phyloP scores from a whole-genome alignment of 2,797 vertebrate genomes.

The Onychomys leucogaster region DNA sequence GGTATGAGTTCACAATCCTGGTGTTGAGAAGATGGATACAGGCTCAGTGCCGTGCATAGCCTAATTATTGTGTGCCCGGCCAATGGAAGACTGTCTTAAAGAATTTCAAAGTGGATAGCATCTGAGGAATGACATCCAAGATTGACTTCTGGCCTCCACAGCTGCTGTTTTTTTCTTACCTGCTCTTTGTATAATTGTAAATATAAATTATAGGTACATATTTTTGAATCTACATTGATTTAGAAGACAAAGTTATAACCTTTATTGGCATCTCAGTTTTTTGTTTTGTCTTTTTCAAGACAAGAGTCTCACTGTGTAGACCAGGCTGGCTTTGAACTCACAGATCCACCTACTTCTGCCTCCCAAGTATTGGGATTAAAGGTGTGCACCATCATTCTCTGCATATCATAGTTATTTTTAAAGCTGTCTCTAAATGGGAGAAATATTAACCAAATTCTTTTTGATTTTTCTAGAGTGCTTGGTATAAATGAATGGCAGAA shows the following conservation, averaged over 20 bases:
- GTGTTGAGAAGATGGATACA: no score
- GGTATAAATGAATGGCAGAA: constrained; percentile 96
- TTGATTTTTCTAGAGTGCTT: constrained; percentile 88
- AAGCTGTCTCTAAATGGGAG: not conserved
- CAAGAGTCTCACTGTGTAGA: not conserved
- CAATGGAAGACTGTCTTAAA: not conserved
- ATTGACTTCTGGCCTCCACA: not conserved
- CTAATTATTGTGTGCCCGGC: not conserved
- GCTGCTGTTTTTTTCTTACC: constrained; percentile 1
- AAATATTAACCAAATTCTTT: constrained; percentile 42
- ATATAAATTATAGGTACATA: constrained; percentile 38
- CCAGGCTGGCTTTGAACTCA: not conserved
- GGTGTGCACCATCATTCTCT: not conserved
- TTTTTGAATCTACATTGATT: constrained; percentile 59
- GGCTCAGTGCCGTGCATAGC: not conserved
- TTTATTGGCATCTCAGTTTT: not conserved
- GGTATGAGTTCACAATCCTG: not conserved
- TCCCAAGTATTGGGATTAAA: not conserved
- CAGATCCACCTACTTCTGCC: not conserved
- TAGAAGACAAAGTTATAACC: constrained; percentile 4
- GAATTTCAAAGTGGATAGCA: not conserved
- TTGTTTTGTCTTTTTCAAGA: not conserved
- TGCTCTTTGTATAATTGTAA: constrained; percentile 42
- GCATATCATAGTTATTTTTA: constrained; percentile 12
- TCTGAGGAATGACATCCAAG: not conserved